Conservation (phyloP, 2,113 vertebrate species). For the Ictalurus punctatus region DNA sequence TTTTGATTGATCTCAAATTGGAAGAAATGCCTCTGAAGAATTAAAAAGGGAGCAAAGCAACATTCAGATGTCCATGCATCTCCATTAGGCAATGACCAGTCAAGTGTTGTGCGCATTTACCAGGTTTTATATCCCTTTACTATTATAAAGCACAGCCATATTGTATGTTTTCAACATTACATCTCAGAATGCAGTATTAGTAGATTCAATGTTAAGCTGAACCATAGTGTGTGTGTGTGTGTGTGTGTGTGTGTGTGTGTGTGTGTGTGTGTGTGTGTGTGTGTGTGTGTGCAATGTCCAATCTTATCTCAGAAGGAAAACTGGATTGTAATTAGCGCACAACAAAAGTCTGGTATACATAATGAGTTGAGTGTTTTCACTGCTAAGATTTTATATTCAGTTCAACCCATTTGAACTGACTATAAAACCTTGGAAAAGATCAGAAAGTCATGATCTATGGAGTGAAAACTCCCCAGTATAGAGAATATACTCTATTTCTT, state of each 20-base stretch:
- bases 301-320: slow-evolving; percentile 29
- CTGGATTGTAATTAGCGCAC: slow-evolving; percentile 41
- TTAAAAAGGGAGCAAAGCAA: slow-evolving; percentile 28
- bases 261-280: background rate
- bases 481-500: slow-evolving; percentile 6
- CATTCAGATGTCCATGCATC: slow-evolving; percentile 56
- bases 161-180: background rate
- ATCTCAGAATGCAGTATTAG: slow-evolving; percentile 11
- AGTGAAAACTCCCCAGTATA: slow-evolving; percentile 3
- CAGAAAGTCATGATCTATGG: slow-evolving; percentile 24
- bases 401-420: background rate
- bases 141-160: slow-evolving; percentile 25
- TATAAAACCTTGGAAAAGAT: background rate
- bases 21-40: background rate
- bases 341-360: slow-evolving; percentile 32
- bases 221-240: background rate
- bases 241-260: background rate
- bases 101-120: slow-evolving; percentile 22
- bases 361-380: slow-evolving; percentile 6
- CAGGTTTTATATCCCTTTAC: slow-evolving; percentile 28
- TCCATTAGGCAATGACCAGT: slow-evolving; percentile 46
- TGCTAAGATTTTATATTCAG: slow-evolving; percentile 11
- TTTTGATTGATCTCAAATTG: background rate
- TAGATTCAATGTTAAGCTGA: slow-evolving; percentile 18
- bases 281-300: slow-evolving; percentile 20